Evolutionary conservation across 2,113 vertebrate genomes (phyloP).

Genomic region (Tricholaema leucomelas): DNA sequence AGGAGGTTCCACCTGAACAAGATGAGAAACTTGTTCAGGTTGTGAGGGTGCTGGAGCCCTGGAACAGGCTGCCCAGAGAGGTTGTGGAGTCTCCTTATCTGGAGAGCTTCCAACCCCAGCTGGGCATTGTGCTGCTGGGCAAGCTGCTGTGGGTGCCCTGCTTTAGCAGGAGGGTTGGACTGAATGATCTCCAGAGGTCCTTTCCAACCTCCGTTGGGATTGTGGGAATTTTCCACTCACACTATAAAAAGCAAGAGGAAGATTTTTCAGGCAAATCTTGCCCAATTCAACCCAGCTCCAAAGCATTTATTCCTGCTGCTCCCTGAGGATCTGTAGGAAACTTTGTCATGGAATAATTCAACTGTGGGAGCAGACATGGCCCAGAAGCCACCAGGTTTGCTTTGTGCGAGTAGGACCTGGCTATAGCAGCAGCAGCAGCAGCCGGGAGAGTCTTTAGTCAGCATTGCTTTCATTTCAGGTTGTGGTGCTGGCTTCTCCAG

Average conservation of each 20-base stretch:
- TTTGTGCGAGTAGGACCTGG: not conserved
- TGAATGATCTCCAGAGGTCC: no score
- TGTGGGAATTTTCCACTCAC: not conserved
- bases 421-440: not conserved
- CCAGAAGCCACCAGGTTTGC: not conserved
- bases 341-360: not conserved
- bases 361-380: not conserved
- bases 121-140: no score
- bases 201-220: no score
- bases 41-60: no score
- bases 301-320: not conserved
- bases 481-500: not conserved
- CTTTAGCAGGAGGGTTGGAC: no score
- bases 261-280: not conserved
- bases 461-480: fast-evolving
- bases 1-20: no score
- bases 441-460: not conserved
- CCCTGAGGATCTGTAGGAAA: not conserved
- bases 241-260: not conserved
- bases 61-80: no score
- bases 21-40: no score
- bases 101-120: no score
- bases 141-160: no score
- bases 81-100: no score
- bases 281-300: no score